Percentiles rank a stretch among this genome's conserved stretches.
These are phyloP conservation scores for Balearica regulorum DNA, from an alignment of 2,797 vertebrate genomes.

Conservation along the genomic window DNA sequence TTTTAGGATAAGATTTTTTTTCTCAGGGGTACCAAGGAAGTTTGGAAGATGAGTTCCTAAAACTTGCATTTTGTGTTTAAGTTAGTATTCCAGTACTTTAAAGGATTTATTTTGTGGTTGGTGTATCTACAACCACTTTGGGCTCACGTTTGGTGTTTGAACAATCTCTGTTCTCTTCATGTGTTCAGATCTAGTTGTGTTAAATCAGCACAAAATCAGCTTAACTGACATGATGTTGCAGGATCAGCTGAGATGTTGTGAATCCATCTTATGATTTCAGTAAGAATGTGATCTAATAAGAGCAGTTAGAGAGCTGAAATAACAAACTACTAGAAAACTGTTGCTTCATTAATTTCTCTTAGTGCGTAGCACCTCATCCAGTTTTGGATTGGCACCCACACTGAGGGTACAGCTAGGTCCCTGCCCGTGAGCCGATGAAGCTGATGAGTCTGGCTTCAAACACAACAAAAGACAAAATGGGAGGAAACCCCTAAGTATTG, in stretches of 20 bases:
- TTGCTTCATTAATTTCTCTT: background rate
- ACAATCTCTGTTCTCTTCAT: rapidly evolving
- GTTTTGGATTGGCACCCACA: background rate
- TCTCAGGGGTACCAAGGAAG: background rate
- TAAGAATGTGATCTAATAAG: background rate
- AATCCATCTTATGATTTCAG: background rate
- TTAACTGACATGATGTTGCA: background rate
- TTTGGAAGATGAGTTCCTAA: background rate
- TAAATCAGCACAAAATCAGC: background rate
- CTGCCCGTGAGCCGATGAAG: background rate
- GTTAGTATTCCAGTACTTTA: background rate
- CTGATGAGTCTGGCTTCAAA: background rate
- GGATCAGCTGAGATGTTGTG: background rate
- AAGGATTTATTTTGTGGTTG: background rate
- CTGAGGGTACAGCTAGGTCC: background rate
- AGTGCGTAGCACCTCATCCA: background rate
- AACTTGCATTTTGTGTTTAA: background rate
- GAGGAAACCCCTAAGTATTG: background rate
- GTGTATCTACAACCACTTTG: too few relatives aligned
- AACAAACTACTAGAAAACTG: background rate
- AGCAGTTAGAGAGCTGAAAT: background rate
- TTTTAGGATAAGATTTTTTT: background rate
- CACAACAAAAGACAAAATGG: background rate
- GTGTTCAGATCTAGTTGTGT: background rate
- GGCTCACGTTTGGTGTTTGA: background rate